Evolutionary conservation across 2,888 invertebrate species (phyloP).

Genomic region (Hemithea aestivaria): DNA sequence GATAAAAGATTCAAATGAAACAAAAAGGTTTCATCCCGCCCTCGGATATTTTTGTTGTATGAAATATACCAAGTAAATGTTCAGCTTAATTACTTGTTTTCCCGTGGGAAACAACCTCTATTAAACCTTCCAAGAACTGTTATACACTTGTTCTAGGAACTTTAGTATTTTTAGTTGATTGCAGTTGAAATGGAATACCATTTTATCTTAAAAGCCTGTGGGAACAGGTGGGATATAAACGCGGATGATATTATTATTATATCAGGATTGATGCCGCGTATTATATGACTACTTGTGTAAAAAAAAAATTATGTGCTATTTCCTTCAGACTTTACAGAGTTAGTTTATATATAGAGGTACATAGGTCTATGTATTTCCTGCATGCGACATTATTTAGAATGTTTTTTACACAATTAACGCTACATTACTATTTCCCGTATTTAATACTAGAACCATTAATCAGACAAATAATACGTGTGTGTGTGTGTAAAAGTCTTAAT

Average conservation of each 20-base stretch:
- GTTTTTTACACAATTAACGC: too few relatives aligned
- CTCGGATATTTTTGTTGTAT: slow-evolving; percentile 3
- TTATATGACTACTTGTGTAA: too few relatives aligned
- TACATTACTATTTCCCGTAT: too few relatives aligned
- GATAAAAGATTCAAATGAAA: slow-evolving; percentile 3
- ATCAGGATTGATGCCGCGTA: slow-evolving; percentile 20
- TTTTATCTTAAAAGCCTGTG: slow-evolving; percentile 3
- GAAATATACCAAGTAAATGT: slow-evolving; percentile 11
- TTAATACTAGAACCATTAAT: too few relatives aligned
- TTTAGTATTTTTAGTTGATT: slow-evolving; percentile 13
- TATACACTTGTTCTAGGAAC: slow-evolving; percentile 3
- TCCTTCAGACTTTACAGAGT: too few relatives aligned
- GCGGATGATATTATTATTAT: slow-evolving; percentile 25
- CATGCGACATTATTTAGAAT: too few relatives aligned
- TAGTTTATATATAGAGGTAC: too few relatives aligned
- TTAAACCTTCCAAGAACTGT: slow-evolving; percentile 1
- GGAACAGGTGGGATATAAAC: too few relatives aligned
- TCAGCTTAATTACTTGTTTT: slow-evolving; percentile 6
- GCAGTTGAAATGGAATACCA: slow-evolving; percentile 5
- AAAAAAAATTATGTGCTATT: too few relatives aligned
- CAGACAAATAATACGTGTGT: too few relatives aligned
- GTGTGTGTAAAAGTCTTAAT: too few relatives aligned
- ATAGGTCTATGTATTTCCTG: too few relatives aligned
- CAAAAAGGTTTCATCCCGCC: slow-evolving; percentile 6
- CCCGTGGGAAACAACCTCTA: not conserved